A percentile compares a stretch with the other conserved stretches of the same genome.
phyloP scores from a whole-genome alignment of 64 coral and sea anemone genomes.

The Pocillopora verrucosa region DNA sequence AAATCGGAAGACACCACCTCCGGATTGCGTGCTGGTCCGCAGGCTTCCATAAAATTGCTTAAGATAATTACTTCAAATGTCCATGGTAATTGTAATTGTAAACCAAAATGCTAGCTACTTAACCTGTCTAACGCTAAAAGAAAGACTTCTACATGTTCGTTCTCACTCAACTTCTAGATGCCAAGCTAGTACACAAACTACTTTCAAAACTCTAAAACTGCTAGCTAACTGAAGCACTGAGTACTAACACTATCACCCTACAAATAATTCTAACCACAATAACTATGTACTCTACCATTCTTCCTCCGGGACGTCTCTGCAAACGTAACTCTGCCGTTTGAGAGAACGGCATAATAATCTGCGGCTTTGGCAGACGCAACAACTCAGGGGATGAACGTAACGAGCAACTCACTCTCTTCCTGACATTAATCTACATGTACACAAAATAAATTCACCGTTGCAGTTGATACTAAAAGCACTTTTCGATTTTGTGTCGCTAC shows the following conservation, averaged over 20 bases:
- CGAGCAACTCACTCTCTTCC: neutral
- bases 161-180: too few species aligned
- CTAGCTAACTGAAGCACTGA: neutral
- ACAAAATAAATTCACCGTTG: neutral
- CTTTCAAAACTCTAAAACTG: neutral
- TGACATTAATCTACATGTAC: conserved; percentile 18
- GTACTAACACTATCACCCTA: neutral
- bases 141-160: too few species aligned
- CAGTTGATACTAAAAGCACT: neutral
- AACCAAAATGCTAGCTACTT: too few species aligned
- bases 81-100: too few species aligned
- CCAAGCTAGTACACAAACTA: neutral
- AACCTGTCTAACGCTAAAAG: too few species aligned
- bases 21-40: too few species aligned
- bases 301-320: conserved; percentile 21
- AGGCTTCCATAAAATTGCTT: too few species aligned
- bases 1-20: too few species aligned
- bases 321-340: conserved; percentile 17
- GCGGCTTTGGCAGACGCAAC: conserved; percentile 30
- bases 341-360: conserved; percentile 35
- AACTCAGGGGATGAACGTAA: conserved; percentile 9
- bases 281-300: conserved; percentile 36
- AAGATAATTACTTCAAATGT: too few species aligned
- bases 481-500: too few species aligned
- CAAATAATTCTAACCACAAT: neutral